Conservation (phyloP, 2,113 vertebrate species). For the Caretta caretta region DNA sequence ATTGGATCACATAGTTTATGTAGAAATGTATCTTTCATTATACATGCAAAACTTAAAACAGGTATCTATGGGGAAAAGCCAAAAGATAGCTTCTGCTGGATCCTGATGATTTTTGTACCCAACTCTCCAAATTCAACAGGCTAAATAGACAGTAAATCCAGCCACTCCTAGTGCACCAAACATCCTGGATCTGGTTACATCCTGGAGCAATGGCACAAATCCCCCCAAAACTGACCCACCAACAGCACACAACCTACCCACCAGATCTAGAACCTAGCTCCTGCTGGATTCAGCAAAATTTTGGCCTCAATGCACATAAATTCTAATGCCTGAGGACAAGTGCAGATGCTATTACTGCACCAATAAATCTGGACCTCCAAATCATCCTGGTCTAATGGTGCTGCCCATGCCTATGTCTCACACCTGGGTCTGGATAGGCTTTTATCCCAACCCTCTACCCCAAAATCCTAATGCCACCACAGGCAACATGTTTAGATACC, state of each 20-base stretch:
- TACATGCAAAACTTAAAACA: background rate
- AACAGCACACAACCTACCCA: background rate
- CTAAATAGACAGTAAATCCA: background rate
- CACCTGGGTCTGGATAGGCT: background rate
- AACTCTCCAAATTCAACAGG: background rate
- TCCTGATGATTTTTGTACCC: background rate
- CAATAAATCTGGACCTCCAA: background rate
- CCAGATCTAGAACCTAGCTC: background rate
- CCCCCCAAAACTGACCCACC: background rate
- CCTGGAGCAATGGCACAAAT: rapidly evolving
- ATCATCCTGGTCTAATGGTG: rapidly evolving
- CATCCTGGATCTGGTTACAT: rapidly evolving
- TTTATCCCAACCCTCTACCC: background rate
- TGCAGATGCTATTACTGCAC: background rate
- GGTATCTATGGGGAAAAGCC: background rate
- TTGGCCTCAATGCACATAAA: background rate
- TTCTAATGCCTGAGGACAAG: background rate
- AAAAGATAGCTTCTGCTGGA: background rate
- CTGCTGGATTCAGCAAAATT: background rate
- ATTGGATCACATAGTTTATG: background rate
- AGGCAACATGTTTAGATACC: background rate
- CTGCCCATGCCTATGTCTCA: background rate
- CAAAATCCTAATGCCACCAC: background rate
- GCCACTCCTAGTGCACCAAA: background rate
- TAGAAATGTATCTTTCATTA: background rate